These are phyloP conservation scores for Ammodytes marinus DNA, from an alignment of 2,113 vertebrate genomes.

Conservation along the genomic window DNA sequence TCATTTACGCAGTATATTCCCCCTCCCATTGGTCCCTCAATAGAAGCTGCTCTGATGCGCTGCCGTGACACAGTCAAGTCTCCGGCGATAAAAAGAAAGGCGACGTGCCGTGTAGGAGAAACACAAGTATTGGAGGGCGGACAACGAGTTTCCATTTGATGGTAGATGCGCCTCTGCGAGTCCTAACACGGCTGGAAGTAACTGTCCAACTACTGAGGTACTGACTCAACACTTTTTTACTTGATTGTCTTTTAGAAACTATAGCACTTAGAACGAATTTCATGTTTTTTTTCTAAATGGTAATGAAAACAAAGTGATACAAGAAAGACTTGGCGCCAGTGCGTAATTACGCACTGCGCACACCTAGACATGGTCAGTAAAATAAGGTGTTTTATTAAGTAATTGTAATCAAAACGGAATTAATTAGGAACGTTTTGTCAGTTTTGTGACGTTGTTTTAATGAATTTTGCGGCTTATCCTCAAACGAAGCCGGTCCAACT, in stretches of 20 bases:
- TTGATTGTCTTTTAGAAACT: not conserved
- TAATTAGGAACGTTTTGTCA: not conserved
- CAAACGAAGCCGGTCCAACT: not conserved
- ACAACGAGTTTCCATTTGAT: constrained; percentile 33
- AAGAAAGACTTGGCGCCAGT: not conserved
- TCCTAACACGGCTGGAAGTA: constrained; percentile 68
- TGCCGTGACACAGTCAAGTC: constrained; percentile 68
- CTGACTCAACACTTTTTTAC: not conserved
- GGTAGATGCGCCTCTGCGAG: constrained; percentile 61
- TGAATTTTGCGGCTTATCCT: not conserved
- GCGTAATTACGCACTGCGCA: constrained; percentile 34
- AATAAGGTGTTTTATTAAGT: not conserved
- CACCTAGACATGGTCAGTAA: not conserved
- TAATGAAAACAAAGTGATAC: not conserved
- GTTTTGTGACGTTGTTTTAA: not conserved
- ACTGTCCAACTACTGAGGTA: constrained; percentile 74
- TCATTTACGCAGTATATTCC: constrained; percentile 58
- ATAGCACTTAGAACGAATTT: not conserved
- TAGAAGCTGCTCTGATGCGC: constrained; percentile 69
- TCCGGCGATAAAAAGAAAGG: constrained; percentile 77
- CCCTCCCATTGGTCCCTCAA: constrained; percentile 77
- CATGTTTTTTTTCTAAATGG: not conserved
- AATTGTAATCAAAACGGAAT: not conserved
- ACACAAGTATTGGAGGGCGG: constrained; percentile 50
- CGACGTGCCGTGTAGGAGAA: constrained; percentile 55